These are phyloP conservation scores for Arenicola marina DNA, from an alignment of 2,888 invertebrate species.

Conservation along the genomic window DNA sequence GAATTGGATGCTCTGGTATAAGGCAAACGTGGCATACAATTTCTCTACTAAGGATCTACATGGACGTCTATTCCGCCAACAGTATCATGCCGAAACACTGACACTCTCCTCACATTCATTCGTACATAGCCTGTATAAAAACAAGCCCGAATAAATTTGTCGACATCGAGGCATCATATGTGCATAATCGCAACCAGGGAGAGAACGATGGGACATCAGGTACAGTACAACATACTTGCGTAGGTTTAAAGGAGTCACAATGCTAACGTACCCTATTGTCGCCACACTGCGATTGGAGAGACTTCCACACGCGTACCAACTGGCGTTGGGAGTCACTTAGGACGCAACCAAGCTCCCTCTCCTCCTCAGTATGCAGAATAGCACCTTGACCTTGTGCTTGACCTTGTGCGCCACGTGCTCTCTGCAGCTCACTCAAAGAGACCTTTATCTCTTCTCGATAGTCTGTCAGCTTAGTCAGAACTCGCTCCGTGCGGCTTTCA, in stretches of 20 bases:
- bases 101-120: too few species aligned
- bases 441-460: conserved; percentile 6
- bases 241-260: too few species aligned
- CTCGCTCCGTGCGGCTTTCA: neutral
- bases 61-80: too few species aligned
- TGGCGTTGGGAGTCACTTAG: neutral
- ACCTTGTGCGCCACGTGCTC: too few species aligned
- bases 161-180: neutral
- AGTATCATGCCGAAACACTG: too few species aligned
- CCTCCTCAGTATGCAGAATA: neutral
- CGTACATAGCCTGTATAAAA: neutral
- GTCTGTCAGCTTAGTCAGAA: conserved; percentile 8
- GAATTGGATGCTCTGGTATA: too few species aligned
- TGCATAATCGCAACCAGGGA: neutral
- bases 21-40: too few species aligned
- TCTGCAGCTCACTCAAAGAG: neutral
- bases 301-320: neutral
- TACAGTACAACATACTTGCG: too few species aligned
- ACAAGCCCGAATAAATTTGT: neutral
- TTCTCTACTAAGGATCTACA: too few species aligned
- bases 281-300: too few species aligned
- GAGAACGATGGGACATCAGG: neutral
- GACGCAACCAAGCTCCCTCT: neutral
- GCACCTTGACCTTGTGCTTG: too few species aligned
- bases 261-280: too few species aligned